phyloP scores from a whole-genome alignment of 2,113 vertebrate species.

The Chunga burmeisteri region DNA sequence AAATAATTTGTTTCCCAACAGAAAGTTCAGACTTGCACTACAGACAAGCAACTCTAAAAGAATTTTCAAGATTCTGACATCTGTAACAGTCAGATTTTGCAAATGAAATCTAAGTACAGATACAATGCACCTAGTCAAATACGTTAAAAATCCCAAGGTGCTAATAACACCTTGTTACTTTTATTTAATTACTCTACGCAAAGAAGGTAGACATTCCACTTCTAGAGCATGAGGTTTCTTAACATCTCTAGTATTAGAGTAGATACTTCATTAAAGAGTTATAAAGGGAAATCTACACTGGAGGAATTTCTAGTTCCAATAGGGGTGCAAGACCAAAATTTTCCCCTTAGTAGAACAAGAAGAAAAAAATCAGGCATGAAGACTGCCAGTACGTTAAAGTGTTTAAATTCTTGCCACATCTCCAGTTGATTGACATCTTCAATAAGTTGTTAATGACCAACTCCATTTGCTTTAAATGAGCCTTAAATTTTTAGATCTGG shows the following conservation, averaged over 20 bases:
- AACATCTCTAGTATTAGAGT: neutral
- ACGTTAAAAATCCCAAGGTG: neutral
- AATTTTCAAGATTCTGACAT: neutral
- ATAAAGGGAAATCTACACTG: neutral
- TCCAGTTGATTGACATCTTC: conserved; percentile 58
- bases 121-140: neutral
- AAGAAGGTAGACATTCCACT: neutral
- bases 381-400: neutral
- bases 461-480: conserved; percentile 66
- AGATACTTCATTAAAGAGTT: neutral
- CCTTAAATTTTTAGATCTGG: conserved; percentile 51
- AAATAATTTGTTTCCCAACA: neutral
- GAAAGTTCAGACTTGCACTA: neutral
- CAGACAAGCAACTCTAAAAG: neutral
- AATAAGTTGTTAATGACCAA: conserved; percentile 67
- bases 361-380: neutral
- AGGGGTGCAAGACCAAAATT: neutral
- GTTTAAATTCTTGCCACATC: conserved; percentile 57
- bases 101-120: neutral
- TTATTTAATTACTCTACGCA: neutral
- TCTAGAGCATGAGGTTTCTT: neutral
- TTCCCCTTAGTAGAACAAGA: neutral
- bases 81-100: neutral
- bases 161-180: neutral
- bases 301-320: neutral